Evolutionary conservation across 2,113 vertebrate genomes (phyloP), one percentile per base, ranked within the genome.

Genomic region (Pelobates fuscus): DNA sequence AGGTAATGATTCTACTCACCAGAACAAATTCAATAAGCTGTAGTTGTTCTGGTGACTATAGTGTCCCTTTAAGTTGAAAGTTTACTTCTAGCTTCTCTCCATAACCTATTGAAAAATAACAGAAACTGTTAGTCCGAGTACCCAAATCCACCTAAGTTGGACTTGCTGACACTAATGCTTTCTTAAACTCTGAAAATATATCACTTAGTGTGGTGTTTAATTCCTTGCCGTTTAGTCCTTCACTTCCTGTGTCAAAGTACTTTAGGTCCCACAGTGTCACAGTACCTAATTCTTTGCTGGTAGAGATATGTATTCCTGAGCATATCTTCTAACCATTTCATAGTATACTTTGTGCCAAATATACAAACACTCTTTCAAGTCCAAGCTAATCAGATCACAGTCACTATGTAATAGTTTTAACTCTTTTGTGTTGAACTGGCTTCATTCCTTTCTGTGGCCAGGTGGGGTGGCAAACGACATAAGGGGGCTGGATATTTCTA

Each of bases 341-440:
- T n/a, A n/a, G n/a, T n/a, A n/a, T n/a, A n/a, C n/a, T n/a, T 64
- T n/a, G 70, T 72, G 70, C 70, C 70, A 72, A 63, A 72, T 63
- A 26, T 64, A 63, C 52, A 25, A 30, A 52, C 18, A 37, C 49
- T 15, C 14, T 46, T 72, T 54, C 21, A 43, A 54, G 29, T 72
- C 41, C 59, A 44, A n/a, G 10, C 4, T 32, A 10, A 32, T 32
- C 30, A 32, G 17, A 41, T 10, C 55, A 41, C 32, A 20, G 32
- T 49, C 59, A 46, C 32, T 26, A 18, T 46, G 41, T 67, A 27
- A 54, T 30, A 18, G 70, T 61, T 26, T 71, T 46, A 21, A 44
- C 17, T 59, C 58, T 71, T 15, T 43, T 72, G 70, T 54, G 44
- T 54, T 54, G 20, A 72, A 37, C 29, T 18, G 60, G 20, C 62